These are phyloP conservation scores for Rhynchomys soricoides DNA, from an alignment of 2,113 vertebrate genomes.

Conservation along the genomic window DNA sequence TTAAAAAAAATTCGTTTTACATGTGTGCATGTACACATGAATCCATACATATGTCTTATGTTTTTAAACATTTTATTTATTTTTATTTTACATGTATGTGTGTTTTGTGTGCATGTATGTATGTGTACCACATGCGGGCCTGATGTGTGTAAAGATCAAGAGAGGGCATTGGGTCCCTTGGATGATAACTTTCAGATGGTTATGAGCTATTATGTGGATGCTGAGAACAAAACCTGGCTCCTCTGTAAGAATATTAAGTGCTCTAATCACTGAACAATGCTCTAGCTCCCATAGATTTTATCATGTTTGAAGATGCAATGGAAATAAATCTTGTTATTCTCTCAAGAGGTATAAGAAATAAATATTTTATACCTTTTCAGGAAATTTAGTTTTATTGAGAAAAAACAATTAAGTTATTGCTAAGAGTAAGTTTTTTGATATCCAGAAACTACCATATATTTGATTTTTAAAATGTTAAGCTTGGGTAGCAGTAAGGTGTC, in stretches of 20 bases:
- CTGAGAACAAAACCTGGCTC: not conserved
- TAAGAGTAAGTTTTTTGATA: not conserved
- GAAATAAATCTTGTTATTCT: not conserved
- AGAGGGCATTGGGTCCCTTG: not conserved
- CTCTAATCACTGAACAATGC: not conserved
- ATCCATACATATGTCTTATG: not conserved
- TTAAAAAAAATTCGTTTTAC: not conserved
- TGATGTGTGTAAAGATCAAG: not conserved
- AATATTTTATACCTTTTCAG: not conserved
- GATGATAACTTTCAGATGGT: not conserved
- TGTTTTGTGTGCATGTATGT: not conserved
- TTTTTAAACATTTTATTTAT: not conserved
- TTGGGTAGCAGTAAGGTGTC: not conserved
- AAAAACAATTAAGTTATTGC: conserved; percentile 35
- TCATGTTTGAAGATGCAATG: conserved; percentile 29
- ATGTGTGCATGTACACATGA: not conserved
- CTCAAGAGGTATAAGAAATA: not conserved
- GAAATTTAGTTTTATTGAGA: conserved; percentile 7
- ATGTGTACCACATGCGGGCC: not conserved
- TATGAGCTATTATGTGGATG: not conserved
- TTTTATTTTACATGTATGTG: not conserved
- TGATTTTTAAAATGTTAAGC: not conserved
- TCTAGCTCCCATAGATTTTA: not conserved
- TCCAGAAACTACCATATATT: not conserved
- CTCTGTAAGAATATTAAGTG: not conserved